Evolutionary conservation across 2,797 vertebrate genomes (phyloP).

Genomic region (Channa striata): DNA sequence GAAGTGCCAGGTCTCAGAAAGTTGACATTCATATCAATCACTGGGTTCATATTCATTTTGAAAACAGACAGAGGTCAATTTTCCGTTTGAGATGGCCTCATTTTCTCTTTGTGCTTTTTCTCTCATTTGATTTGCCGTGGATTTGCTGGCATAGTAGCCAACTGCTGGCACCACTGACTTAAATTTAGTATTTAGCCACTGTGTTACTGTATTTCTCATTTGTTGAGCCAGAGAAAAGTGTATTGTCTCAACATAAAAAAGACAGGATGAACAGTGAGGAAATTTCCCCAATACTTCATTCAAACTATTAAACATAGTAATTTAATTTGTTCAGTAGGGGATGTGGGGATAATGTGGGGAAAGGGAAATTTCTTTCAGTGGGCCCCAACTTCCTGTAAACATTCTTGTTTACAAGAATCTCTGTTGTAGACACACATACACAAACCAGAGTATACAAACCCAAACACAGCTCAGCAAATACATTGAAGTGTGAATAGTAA

Average conservation of each 20-base stretch:
- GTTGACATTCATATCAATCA: background rate
- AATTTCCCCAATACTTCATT: conserved; percentile 1
- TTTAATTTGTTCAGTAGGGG: conserved; percentile 12
- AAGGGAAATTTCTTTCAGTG: background rate
- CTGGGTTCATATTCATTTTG: background rate
- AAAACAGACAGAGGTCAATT: background rate
- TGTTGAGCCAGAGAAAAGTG: background rate
- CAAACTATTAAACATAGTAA: background rate
- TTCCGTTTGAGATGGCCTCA: background rate
- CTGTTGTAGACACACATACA: conserved; percentile 3
- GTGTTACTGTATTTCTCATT: background rate
- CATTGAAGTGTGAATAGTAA: conserved; percentile 43
- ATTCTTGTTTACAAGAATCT: background rate
- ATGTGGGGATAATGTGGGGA: background rate
- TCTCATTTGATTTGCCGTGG: conserved; percentile 7
- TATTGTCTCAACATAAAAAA: background rate
- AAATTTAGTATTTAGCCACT: conserved; percentile 1
- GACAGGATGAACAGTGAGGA: background rate
- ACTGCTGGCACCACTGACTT: conserved; percentile 6
- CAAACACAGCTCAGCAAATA: conserved; percentile 25
- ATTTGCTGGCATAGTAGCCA: conserved; percentile 23
- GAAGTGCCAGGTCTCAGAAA: background rate
- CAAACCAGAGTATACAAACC: conserved; percentile 14
- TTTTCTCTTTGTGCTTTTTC: background rate
- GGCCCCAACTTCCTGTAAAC: background rate